phyloP scores from a whole-genome alignment of 37 sponge, comb jelly and placozoan genomes.

The Halisarca cf. caerulea region DNA sequence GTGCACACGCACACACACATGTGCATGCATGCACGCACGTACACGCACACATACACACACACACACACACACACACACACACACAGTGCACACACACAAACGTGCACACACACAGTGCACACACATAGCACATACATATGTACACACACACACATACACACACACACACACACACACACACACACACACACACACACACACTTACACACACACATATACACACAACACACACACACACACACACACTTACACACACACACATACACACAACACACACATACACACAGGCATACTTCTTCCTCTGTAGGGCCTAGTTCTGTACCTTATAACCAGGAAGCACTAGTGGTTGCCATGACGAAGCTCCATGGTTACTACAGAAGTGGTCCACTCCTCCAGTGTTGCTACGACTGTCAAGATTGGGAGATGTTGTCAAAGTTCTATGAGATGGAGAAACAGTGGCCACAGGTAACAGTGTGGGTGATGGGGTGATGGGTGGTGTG shows the following conservation, averaged over 20 bases:
- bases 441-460: constrained; percentile 46
- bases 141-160: too few species aligned
- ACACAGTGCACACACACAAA: too few species aligned
- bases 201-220: constrained; percentile 29
- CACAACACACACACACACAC: constrained; percentile 34
- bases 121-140: too few species aligned
- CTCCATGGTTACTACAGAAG: constrained; percentile 60
- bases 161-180: constrained; percentile 38
- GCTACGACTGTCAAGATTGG: constrained; percentile 66
- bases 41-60: constrained; percentile 46
- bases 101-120: too few species aligned
- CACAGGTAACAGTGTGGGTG: constrained; percentile 53
- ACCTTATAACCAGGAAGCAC: constrained; percentile 45
- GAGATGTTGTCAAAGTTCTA: constrained; percentile 47
- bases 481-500: too few species aligned
- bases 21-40: too few species aligned
- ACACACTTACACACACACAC: constrained; percentile 9
- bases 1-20: too few species aligned
- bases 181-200: constrained; percentile 42
- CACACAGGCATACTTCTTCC: too few species aligned
- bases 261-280: too few species aligned
- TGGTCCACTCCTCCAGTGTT: constrained; percentile 34
- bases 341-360: constrained; percentile 39
- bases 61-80: constrained; percentile 38
- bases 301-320: constrained; percentile 16